These are phyloP conservation scores for Hippolais icterina DNA, from an alignment of 2,113 vertebrate genomes.

Conservation along the genomic window DNA sequence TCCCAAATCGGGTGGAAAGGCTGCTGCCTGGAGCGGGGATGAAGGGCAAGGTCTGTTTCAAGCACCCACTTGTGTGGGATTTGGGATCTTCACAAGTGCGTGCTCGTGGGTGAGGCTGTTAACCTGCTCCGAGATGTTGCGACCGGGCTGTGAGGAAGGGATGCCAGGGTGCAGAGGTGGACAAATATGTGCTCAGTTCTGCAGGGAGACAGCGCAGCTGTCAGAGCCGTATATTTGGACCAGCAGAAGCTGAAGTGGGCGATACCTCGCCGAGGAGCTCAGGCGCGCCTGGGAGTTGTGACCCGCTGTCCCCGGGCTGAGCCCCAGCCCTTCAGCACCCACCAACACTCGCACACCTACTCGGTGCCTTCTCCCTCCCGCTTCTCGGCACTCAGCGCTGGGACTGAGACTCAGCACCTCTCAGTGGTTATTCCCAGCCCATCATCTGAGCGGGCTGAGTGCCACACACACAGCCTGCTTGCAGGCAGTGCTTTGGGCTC, in stretches of 20 bases:
- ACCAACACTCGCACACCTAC: fast-evolving
- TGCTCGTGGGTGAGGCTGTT: not conserved
- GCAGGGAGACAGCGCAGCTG: not conserved
- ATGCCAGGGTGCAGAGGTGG: not conserved
- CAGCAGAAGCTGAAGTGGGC: not conserved
- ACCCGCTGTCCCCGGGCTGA: not conserved
- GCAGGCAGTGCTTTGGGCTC: not conserved
- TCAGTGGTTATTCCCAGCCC: not conserved
- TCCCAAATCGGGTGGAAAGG: not conserved
- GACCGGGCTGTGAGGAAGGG: not conserved
- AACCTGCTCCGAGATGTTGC: not conserved
- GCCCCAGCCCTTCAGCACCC: not conserved
- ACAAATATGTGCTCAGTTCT: fast-evolving
- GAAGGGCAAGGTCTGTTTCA: not conserved
- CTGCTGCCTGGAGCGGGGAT: no score
- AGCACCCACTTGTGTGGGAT: not conserved
- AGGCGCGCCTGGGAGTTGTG: fast-evolving
- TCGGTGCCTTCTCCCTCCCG: not conserved
- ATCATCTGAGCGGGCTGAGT: not conserved
- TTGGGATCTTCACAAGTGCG: not conserved
- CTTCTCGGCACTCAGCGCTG: fast-evolving
- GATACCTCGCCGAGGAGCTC: not conserved
- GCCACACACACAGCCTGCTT: fast-evolving
- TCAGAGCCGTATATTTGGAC: fast-evolving
- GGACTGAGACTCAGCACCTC: fast-evolving